A percentile compares a stretch with the other conserved stretches of the same genome.
Conservation (phyloP, 2,888 invertebrate genomes). For the Leptopilina myrica region DNA sequence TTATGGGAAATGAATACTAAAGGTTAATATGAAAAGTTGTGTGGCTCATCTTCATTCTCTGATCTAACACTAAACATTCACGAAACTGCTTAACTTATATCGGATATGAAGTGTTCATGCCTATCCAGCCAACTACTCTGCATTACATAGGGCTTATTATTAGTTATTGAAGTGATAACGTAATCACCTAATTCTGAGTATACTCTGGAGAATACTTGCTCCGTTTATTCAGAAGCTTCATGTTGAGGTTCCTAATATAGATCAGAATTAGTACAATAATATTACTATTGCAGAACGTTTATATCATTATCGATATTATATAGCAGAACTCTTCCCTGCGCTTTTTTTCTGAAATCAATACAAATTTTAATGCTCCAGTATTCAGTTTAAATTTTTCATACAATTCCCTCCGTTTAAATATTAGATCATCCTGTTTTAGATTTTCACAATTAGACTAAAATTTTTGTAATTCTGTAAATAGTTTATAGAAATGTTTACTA, state of each 20-base stretch:
- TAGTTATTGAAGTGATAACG: slow-evolving; percentile 34
- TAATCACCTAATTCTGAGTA: slow-evolving; percentile 4
- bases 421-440: too few relatives aligned
- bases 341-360: too few relatives aligned
- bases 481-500: too few relatives aligned
- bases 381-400: too few relatives aligned
- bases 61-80: slow-evolving; percentile 18
- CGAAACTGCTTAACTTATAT: slow-evolving; percentile 19
- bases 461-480: too few relatives aligned
- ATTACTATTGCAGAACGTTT: neutral
- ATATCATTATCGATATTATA: neutral
- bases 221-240: neutral
- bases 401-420: too few relatives aligned
- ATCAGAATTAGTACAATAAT: neutral
- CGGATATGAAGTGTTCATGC: slow-evolving; percentile 19
- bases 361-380: too few relatives aligned
- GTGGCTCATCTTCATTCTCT: neutral
- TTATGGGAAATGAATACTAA: neutral
- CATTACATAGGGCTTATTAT: slow-evolving; percentile 16
- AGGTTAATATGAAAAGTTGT: neutral
- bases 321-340: too few relatives aligned
- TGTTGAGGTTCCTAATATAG: neutral
- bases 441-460: too few relatives aligned
- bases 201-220: slow-evolving; percentile 10
- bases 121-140: slow-evolving; percentile 25